Evolutionary conservation across 2,888 invertebrate genomes (phyloP), one percentile per base, ranked within the genome.

Genomic region (Leistus spinibarbis): DNA sequence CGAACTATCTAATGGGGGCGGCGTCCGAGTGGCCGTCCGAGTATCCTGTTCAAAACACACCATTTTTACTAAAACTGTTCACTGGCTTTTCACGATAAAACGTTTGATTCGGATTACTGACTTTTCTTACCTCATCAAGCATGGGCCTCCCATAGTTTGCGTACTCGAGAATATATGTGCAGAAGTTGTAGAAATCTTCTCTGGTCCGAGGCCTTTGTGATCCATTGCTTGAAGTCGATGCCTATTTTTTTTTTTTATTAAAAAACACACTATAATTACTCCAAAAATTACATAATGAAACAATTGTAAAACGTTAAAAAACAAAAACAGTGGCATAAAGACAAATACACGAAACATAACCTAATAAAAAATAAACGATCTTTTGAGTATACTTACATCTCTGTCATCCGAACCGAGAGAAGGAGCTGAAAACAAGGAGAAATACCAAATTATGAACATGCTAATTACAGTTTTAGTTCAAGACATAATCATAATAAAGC

Each of bases 181-280:
- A 88, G 81, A 89, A 89, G 76, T 86, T 81, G 77, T 87, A 86
- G 80, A 89, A 88, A 79, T 88, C 87, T 79, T 88, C 88, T 76
- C 87, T 85, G 13, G 88, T 88, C 77, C 88, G 80, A 56, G 86
- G 86, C 79, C 85, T 80, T 76, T 82, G 40, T 40, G 13, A 40
- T 10, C 40, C 57, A 57, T 57, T 19, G 27, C 24, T 23, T 22
- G 23, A 23, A 5, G 27, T 23, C 4, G 64, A 27, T 23, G 23
- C 64, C 64, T 23, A 16, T 19, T 17, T n/a, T n/a, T n/a, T n/a
- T n/a, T n/a, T n/a, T n/a, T 57, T 64, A 23, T 27, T 23, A 3
- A 64, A 23, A 23, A 27, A 27, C 16, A n/a, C 10, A 64, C 24
- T 4, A 23, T 23, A 64, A 27, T 64, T 1, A 23, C 20, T 60